Evolutionary conservation across 2,888 invertebrate species (phyloP).

Genomic region (Anaspis maculata): DNA sequence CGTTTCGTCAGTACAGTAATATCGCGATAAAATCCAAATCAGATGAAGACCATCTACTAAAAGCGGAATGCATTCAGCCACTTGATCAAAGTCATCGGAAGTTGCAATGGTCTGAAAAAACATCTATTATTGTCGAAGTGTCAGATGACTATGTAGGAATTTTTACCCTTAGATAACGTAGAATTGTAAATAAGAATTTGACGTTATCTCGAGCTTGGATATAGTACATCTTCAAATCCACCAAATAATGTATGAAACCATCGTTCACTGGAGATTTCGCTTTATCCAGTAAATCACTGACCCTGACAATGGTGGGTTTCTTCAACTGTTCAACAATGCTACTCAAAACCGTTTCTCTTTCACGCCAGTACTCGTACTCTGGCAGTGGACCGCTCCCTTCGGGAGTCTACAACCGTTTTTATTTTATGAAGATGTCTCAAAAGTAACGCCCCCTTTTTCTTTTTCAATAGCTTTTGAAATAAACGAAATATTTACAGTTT

Average conservation of each 20-base stretch:
- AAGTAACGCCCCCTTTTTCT: too few relatives aligned
- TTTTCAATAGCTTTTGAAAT: too few relatives aligned
- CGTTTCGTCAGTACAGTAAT: constrained; percentile 75
- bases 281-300: constrained; percentile 50
- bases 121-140: constrained; percentile 1
- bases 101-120: constrained; percentile 33
- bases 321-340: constrained; percentile 75
- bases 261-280: constrained; percentile 49
- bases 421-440: too few relatives aligned
- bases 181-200: constrained; percentile 65
- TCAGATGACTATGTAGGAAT: constrained; percentile 1
- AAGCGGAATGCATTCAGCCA: constrained; percentile 65
- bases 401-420: too few relatives aligned
- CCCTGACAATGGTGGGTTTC: constrained; percentile 56
- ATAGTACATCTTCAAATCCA: constrained; percentile 57
- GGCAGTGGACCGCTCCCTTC: constrained; percentile 72
- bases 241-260: constrained; percentile 52
- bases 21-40: constrained; percentile 85
- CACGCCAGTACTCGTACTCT: constrained; percentile 81
- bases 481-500: too few relatives aligned
- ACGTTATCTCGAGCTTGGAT: constrained; percentile 70
- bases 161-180: constrained; percentile 60
- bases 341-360: constrained; percentile 69
- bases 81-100: constrained; percentile 58
- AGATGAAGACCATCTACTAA: constrained; percentile 79